A percentile compares a stretch with the other conserved stretches of the same genome.
Conservation (phyloP, 2,113 vertebrate species). For the Aspiorhynchus laticeps region DNA sequence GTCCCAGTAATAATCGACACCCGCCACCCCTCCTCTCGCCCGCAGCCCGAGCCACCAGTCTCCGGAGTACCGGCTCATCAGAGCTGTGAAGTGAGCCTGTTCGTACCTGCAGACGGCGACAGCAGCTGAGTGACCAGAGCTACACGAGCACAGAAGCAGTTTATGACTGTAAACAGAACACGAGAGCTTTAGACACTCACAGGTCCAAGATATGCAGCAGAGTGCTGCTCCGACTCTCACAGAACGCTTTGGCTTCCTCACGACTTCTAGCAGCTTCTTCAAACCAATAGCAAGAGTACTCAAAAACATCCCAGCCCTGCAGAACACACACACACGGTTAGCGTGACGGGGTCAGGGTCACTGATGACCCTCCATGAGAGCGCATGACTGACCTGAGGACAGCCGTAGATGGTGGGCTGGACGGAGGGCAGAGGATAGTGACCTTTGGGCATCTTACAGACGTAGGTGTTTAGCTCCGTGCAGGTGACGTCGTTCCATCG, state of each 20-base stretch:
- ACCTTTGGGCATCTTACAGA: slow-evolving; percentile 76
- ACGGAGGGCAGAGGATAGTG: slow-evolving; percentile 77
- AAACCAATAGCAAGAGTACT: slow-evolving; percentile 78
- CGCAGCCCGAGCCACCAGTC: slow-evolving; percentile 77
- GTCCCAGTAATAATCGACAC: slow-evolving; percentile 79
- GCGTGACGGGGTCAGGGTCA: background rate
- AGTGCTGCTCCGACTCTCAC: slow-evolving; percentile 58
- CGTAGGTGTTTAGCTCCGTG: slow-evolving; percentile 74
- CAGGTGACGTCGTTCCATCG: slow-evolving; percentile 78
- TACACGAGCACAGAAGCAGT: background rate
- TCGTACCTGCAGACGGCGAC: slow-evolving; percentile 68
- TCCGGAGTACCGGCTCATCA: slow-evolving; percentile 63
- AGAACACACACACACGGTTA: slow-evolving; percentile 24
- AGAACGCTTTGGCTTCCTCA: slow-evolving; percentile 73
- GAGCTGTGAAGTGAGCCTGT: slow-evolving; percentile 76
- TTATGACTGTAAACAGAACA: background rate
- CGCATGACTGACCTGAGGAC: slow-evolving; percentile 67
- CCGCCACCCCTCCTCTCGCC: slow-evolving; percentile 61
- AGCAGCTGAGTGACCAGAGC: background rate
- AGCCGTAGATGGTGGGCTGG: slow-evolving; percentile 73
- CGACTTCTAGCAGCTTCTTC: slow-evolving; percentile 70
- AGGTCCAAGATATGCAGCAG: slow-evolving; percentile 76
- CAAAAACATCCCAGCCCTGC: slow-evolving; percentile 78
- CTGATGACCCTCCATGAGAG: background rate
- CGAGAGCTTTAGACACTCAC: slow-evolving; percentile 60